Evolutionary conservation across 2,797 vertebrate species (phyloP).

Genomic region (Moxostoma hubbsi): DNA sequence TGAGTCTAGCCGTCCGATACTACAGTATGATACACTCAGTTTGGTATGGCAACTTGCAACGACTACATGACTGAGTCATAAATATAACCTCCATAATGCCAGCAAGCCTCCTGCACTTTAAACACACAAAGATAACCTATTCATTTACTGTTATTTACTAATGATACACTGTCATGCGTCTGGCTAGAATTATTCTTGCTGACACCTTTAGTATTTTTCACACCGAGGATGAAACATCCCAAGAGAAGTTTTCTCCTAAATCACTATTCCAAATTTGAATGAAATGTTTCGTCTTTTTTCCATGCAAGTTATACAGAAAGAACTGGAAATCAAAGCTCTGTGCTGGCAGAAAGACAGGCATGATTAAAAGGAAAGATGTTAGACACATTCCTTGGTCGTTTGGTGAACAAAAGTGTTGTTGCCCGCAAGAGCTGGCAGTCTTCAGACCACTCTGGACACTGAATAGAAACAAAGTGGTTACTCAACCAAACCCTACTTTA

Average conservation of each 20-base stretch:
- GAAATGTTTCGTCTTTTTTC: neutral
- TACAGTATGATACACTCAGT: slow-evolving; percentile 75
- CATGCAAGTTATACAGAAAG: neutral
- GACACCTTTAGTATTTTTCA: slow-evolving; percentile 26
- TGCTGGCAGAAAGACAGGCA: slow-evolving; percentile 30
- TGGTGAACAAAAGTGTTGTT: slow-evolving; percentile 50
- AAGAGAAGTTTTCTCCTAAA: neutral
- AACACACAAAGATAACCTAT: slow-evolving; percentile 45
- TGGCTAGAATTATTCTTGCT: slow-evolving; percentile 13
- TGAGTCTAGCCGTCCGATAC: slow-evolving; percentile 67
- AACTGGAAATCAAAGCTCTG: slow-evolving; percentile 34
- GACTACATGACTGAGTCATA: slow-evolving; percentile 64
- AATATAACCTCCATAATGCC: slow-evolving; percentile 54
- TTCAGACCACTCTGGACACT: slow-evolving; percentile 39
- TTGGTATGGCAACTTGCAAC: slow-evolving; percentile 75
- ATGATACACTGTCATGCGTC: slow-evolving; percentile 43
- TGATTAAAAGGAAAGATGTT: slow-evolving; percentile 46
- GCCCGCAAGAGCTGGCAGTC: slow-evolving; percentile 39
- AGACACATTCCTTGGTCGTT: slow-evolving; percentile 48
- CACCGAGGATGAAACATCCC: neutral
- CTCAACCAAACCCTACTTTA: slow-evolving; percentile 29
- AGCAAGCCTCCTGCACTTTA: slow-evolving; percentile 29
- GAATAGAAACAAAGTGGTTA: slow-evolving; percentile 48
- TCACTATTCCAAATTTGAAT: slow-evolving; percentile 1
- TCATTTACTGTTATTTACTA: slow-evolving; percentile 49